A percentile compares a stretch with the other conserved stretches of the same genome.
These are phyloP conservation scores for Siniperca scherzeri DNA, from an alignment of 2,797 vertebrate genomes.

Conservation along the genomic window DNA sequence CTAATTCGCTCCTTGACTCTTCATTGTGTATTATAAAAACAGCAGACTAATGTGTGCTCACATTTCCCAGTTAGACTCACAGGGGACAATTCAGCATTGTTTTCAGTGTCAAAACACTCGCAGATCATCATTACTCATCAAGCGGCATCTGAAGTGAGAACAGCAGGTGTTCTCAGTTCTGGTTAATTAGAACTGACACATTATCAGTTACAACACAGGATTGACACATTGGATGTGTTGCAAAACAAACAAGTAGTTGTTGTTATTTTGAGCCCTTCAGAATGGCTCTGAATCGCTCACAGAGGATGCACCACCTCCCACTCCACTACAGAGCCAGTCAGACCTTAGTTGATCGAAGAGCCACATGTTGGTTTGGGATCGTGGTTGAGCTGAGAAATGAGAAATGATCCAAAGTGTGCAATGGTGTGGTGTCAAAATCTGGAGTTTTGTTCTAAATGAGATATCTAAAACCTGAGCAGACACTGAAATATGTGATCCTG, in stretches of 20 bases:
- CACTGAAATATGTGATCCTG: constrained; percentile 8
- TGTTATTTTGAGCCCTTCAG: constrained; percentile 27
- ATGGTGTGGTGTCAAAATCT: constrained; percentile 35
- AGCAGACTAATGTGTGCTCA: neutral
- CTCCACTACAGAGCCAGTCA: constrained; percentile 18
- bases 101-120: constrained; percentile 17
- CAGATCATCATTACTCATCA: constrained; percentile 1
- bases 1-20: neutral
- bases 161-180: neutral
- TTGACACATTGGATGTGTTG: neutral
- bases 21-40: constrained; percentile 14
- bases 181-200: neutral
- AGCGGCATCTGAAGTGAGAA: neutral
- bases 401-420: constrained; percentile 29
- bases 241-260: constrained; percentile 6
- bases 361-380: constrained; percentile 55
- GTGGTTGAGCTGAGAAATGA: constrained; percentile 26
- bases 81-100: neutral
- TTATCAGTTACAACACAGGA: neutral
- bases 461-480: constrained; percentile 20
- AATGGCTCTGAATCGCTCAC: constrained; percentile 1
- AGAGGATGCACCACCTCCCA: constrained; percentile 5
- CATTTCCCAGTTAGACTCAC: constrained; percentile 11
- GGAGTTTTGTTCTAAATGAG: constrained; percentile 30
- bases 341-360: constrained; percentile 46